Evolutionary conservation across 2,113 vertebrate species (phyloP).

Genomic region (Neodon shergylaensis): DNA sequence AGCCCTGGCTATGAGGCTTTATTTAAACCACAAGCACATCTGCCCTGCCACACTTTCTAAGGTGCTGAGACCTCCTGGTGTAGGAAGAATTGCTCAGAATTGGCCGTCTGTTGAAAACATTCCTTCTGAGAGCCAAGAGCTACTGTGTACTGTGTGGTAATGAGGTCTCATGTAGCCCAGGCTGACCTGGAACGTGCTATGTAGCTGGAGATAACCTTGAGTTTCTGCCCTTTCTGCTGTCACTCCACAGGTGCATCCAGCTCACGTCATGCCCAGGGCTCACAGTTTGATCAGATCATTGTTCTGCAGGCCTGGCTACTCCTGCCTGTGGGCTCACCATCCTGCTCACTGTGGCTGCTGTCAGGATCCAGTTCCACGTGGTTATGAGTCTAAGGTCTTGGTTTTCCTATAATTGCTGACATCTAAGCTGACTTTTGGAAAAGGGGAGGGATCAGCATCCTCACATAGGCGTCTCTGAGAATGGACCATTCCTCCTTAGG

Average conservation of each 20-base stretch:
- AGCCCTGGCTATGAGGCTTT: conserved; percentile 6
- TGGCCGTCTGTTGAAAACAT: background rate
- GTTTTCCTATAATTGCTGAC: background rate
- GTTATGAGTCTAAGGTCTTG: background rate
- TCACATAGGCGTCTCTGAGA: background rate
- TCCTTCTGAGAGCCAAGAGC: background rate
- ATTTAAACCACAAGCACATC: background rate
- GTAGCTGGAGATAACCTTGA: background rate
- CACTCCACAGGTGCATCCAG: background rate
- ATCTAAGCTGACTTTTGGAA: background rate
- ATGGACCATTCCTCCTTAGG: background rate
- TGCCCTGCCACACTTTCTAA: background rate
- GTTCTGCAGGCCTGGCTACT: background rate
- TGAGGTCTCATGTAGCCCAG: background rate
- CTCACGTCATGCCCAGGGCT: background rate
- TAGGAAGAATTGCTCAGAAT: background rate
- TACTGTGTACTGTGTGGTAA: background rate
- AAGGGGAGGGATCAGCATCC: too few species aligned
- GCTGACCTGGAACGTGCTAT: background rate
- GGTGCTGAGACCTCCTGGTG: background rate
- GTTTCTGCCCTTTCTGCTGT: background rate
- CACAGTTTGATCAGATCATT: background rate
- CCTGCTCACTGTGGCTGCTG: background rate
- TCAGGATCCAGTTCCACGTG: background rate
- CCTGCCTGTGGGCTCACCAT: background rate